Evolutionary conservation across 2,113 vertebrate genomes (phyloP).

Genomic region (Rhombomys opimus): DNA sequence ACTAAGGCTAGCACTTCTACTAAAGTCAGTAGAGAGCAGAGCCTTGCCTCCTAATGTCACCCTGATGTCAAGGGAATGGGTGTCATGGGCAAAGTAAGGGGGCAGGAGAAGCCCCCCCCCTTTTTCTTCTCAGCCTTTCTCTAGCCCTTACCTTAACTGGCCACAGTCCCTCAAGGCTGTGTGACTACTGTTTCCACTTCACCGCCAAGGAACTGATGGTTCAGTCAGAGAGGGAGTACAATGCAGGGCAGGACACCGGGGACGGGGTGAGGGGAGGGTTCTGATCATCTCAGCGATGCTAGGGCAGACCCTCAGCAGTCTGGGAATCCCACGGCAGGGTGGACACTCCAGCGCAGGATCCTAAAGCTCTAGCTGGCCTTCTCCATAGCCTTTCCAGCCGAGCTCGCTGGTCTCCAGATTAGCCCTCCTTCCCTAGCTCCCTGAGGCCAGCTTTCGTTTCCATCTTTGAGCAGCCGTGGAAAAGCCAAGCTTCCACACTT

Average conservation of each 20-base stretch:
- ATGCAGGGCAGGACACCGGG: not conserved
- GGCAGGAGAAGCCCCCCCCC: not conserved
- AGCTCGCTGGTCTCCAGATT: constrained; percentile 11
- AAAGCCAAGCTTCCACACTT: constrained; percentile 72
- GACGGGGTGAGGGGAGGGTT: no score
- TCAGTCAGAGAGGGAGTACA: not conserved
- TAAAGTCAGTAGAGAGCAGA: not conserved
- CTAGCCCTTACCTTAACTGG: not conserved
- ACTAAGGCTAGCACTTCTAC: constrained; percentile 2
- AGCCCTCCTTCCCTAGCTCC: constrained; percentile 34
- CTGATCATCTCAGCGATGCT: not conserved
- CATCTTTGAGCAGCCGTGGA: constrained; percentile 66
- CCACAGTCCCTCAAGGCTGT: not conserved
- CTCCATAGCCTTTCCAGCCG: not conserved
- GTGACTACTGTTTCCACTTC: not conserved
- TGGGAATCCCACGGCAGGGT: not conserved
- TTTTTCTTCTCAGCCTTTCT: not conserved
- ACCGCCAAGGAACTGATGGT: not conserved
- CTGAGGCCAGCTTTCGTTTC: constrained; percentile 72
- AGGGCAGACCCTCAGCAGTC: not conserved
- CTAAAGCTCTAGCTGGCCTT: not conserved
- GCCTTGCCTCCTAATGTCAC: not conserved
- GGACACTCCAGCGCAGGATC: not conserved
- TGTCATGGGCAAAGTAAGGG: accelerated
- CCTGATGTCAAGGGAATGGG: not conserved